Base-by-base conservation (phyloP, 2,888 invertebrate species). In the Malachius bipustulatus region DNA sequence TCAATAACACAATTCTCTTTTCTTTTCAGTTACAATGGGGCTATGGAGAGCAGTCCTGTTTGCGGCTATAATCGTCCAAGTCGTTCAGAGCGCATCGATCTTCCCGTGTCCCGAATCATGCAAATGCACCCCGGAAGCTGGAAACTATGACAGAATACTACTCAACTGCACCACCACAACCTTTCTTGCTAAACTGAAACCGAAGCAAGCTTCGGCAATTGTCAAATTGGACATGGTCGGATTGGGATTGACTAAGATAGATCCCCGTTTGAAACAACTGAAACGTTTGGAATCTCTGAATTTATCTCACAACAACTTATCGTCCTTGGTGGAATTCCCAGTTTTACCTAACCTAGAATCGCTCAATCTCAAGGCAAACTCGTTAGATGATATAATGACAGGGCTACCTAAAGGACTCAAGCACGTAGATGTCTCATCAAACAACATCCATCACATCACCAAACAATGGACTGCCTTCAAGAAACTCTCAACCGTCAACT, bases 151-250 rank as follows among this genome's bases (percentile, higher is more conserved):
- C 40, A 70, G 71, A 41, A 19, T 19, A 8, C 6, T n/a, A 6
- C 6, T 19, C 6, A n/a, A 19, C 24, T 76, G 75, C 55, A 70
- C 73, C 37, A 65, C 73, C 35, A 80, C 87, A 50, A 77, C 79
- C 43, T 82, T 84, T 30, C 75, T 85, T 6, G 79, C 84, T 62
- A 88, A 72, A 43, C 36, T 51, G 10, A 40, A 48, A 10, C 46
- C 52, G 15, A 58, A 58, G 42, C 54, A 58, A 38, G 47, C 50
- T 30, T 45, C 48, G 14, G 43, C 41, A 6, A 49, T 63, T 28
- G 47, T 42, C 16, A 48, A 46, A n/a, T 41, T 63, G 14, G 50
- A 48, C 14, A 40, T 62, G 32, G 48, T 47, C 9, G 49, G 52
- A 33, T 41, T 51, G 3, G 49, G 52, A 3, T 34, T 59, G 9